Base-by-base conservation (phyloP, 1,140 invertebrate species). In the Himalopsyche phryganea region DNA sequence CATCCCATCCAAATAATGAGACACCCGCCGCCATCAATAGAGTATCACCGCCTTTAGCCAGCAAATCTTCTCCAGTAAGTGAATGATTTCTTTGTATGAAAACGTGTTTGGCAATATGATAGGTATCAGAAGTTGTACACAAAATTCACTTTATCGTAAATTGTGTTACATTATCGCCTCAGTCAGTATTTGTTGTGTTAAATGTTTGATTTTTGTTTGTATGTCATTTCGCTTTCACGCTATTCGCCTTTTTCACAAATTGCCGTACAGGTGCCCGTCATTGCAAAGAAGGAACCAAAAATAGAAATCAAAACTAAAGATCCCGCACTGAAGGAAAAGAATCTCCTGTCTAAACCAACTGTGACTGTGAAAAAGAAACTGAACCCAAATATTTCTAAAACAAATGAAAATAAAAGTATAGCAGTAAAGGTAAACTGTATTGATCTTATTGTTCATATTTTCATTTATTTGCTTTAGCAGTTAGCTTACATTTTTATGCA, bases 281-380 rank as follows among this genome's bases (percentile, higher is more conserved):
- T 33, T 15, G 23, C 50, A 32, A 64, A 60, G 41, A 60, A 60
- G 47, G 62, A 60, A 52, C 42, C 36, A 33, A 59, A 57, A 60
- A 13, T 28, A 14, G 53, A 60, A 14, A 14, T 15, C 18, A 60
- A 64, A 42, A 36, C 38, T 19, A 60, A 58, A 52, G 62, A 64
- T 44, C 15, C 53, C 47, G 48, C 18, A 32, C 42, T 64, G 32
- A 64, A 64, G 50, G 62, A 64, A 23, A 64, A 50, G 40, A 60
- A 48, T 50, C 28, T 32, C 28, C n/a, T 48, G 19, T 47, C 58
- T 48, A 64, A 64, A 42, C 47, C 62, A 5, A 20, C 53, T 1
- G 33, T 52, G 47, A 23, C 42, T 32, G 23, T 51, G 13, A 64
- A 64, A 58, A 64, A 64, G 54, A 64, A 60, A 64, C n/a, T 59